These are phyloP conservation scores for Danaus melanippus DNA, from an alignment of 1,140 invertebrate species.

Conservation along the genomic window DNA sequence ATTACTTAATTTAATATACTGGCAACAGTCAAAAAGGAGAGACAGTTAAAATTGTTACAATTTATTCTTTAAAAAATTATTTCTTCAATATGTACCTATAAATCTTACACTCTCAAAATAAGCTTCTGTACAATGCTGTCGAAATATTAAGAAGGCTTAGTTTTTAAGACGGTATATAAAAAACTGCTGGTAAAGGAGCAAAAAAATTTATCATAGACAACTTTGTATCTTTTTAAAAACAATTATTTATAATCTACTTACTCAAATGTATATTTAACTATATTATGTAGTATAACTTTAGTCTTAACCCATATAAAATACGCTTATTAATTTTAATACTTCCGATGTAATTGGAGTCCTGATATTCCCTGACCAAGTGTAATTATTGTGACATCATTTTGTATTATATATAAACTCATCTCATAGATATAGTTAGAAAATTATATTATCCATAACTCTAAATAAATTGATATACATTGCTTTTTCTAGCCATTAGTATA, in stretches of 20 bases:
- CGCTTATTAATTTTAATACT: constrained; percentile 71
- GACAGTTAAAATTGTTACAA: too few relatives aligned
- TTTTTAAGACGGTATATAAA: constrained; percentile 33
- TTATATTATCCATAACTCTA: constrained; percentile 17
- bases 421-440: constrained; percentile 21
- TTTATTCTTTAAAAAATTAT: too few relatives aligned
- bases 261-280: constrained; percentile 21
- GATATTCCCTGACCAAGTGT: constrained; percentile 67
- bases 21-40: too few relatives aligned
- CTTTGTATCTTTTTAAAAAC: constrained; percentile 30
- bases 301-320: constrained; percentile 61
- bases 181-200: constrained; percentile 59
- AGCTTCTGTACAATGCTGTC: too few relatives aligned
- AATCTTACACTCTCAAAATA: too few relatives aligned
- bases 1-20: too few relatives aligned
- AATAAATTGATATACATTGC: constrained; percentile 11
- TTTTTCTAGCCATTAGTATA: constrained; percentile 3
- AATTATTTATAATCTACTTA: constrained; percentile 6
- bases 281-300: constrained; percentile 36
- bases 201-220: constrained; percentile 30
- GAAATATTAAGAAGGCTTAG: too few relatives aligned
- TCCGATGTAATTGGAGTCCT: constrained; percentile 65
- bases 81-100: too few relatives aligned
- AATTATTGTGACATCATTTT: constrained; percentile 41
- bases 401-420: constrained; percentile 19